These are phyloP conservation scores for Narcine bancroftii DNA, from an alignment of 2,113 vertebrate species.

Conservation along the genomic window DNA sequence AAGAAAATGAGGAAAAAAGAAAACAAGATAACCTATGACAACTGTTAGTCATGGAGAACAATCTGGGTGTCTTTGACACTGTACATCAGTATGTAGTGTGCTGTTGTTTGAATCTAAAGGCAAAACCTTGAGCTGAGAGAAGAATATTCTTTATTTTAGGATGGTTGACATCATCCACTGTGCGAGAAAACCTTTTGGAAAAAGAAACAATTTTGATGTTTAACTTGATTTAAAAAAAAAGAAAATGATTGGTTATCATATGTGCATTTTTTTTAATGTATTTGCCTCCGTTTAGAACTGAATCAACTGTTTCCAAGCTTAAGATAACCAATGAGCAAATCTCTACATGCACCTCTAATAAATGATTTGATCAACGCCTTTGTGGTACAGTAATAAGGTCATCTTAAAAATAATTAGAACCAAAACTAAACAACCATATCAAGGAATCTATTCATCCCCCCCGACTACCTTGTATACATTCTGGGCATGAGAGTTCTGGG, in stretches of 20 bases:
- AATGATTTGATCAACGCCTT: no score
- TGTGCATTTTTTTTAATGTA: neutral
- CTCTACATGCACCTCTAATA: neutral
- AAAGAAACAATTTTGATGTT: neutral
- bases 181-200: neutral
- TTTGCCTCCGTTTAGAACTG: neutral
- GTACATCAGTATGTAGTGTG: neutral
- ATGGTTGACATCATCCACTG: neutral
- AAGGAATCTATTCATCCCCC: neutral
- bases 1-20: neutral
- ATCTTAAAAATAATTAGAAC: neutral
- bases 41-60: no score
- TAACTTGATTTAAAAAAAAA: neutral
- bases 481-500: no score
- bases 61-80: neutral
- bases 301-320: neutral
- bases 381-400: neutral
- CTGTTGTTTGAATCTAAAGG: neutral
- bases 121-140: neutral
- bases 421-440: neutral
- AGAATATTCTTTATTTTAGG: neutral
- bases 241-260: neutral
- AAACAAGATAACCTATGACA: neutral
- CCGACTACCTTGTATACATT: no score
- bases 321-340: neutral